Evolutionary conservation across 1,140 invertebrate genomes (phyloP).

Genomic region (Pogonomyrmex californicus): DNA sequence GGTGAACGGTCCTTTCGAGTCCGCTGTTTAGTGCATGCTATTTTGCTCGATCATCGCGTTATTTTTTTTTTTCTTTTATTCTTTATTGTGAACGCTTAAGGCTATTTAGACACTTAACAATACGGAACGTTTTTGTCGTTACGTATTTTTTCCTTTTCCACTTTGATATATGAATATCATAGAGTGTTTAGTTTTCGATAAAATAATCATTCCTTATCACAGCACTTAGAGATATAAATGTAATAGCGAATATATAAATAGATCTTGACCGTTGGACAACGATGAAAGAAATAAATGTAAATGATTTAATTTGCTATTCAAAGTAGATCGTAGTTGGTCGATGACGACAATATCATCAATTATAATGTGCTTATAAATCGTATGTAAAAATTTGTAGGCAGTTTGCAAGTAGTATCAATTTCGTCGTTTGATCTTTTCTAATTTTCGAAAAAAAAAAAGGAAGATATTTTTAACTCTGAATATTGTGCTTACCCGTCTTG

Average conservation of each 20-base stretch:
- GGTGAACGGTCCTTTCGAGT: slow-evolving; percentile 19
- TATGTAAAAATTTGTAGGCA: background rate
- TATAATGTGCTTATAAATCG: background rate
- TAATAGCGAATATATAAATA: background rate
- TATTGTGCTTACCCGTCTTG: slow-evolving; percentile 6
- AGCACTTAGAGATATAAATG: slow-evolving; percentile 7
- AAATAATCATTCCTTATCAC: slow-evolving; percentile 42
- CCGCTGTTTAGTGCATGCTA: slow-evolving; percentile 33
- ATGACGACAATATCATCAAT: background rate
- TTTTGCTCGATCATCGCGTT: slow-evolving; percentile 35
- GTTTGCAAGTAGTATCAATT: background rate
- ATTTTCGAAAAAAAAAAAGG: background rate
- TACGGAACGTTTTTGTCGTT: background rate
- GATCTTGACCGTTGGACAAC: background rate
- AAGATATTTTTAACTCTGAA: background rate
- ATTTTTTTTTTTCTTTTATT: background rate
- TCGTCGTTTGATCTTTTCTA: background rate
- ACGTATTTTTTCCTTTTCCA: background rate
- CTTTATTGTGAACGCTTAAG: slow-evolving; percentile 46
- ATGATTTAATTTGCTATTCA: slow-evolving; percentile 19
- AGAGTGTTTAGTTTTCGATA: slow-evolving; percentile 24
- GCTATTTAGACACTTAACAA: slow-evolving; percentile 48
- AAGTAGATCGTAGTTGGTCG: background rate
- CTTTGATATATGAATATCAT: slow-evolving; percentile 15
- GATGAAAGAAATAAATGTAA: slow-evolving; percentile 14